Conservation (phyloP, 2,113 vertebrate species). For the Sturnira hondurensis region DNA sequence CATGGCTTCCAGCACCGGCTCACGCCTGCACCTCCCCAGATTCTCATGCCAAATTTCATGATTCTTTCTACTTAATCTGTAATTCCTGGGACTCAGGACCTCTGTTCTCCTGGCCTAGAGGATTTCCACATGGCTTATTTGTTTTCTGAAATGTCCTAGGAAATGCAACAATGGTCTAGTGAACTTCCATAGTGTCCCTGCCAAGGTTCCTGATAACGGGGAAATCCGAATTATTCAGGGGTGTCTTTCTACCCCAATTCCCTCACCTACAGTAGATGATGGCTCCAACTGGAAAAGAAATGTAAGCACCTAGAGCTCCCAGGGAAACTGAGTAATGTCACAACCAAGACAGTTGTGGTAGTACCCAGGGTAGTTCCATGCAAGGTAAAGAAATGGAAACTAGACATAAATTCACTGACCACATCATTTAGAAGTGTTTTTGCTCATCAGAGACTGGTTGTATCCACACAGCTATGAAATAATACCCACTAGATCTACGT, state of each 20-base stretch:
- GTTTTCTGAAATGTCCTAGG: neutral
- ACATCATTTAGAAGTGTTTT: neutral
- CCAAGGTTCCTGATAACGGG: neutral
- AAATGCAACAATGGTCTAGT: neutral
- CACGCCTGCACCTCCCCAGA: fast-evolving
- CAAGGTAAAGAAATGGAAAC: neutral
- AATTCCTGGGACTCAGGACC: neutral
- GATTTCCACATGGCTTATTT: neutral
- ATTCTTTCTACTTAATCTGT: neutral
- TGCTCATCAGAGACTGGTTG: neutral
- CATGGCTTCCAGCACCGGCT: neutral
- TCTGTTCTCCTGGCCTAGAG: neutral
- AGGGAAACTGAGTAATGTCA: neutral
- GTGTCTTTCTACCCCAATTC: neutral
- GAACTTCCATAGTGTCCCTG: neutral
- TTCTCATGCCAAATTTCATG: neutral
- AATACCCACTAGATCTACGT: neutral
- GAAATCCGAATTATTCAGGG: neutral
- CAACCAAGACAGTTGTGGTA: neutral
- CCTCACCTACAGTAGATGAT: neutral
- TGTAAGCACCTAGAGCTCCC: neutral
- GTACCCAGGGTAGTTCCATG: neutral
- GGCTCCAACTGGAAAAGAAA: neutral
- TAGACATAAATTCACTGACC: neutral
- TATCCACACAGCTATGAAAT: neutral